Percentiles rank a stretch among this genome's conserved stretches.
phyloP scores from a whole-genome alignment of 2,797 vertebrate species.

The Sciurus carolinensis region DNA sequence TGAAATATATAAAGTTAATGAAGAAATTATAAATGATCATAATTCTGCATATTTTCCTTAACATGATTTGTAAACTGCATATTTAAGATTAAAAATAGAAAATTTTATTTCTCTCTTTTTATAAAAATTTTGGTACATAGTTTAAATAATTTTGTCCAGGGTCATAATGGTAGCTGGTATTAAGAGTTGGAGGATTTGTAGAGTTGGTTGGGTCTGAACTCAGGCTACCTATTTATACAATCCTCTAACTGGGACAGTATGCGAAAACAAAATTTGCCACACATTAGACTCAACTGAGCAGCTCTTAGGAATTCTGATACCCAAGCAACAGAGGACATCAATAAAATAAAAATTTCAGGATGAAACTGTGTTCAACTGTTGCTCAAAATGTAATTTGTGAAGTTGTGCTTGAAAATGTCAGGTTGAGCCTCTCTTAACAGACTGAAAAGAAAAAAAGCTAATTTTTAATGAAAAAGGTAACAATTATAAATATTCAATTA shows the following conservation, averaged over 20 bases:
- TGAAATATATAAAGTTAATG: slow-evolving; percentile 25
- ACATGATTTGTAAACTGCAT: not conserved
- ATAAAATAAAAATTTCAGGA: slow-evolving; percentile 35
- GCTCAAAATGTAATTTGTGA: slow-evolving; percentile 35
- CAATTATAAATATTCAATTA: not conserved
- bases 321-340: not conserved
- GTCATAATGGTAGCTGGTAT: not conserved
- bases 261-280: not conserved
- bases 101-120: not conserved
- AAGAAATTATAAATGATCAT: slow-evolving; percentile 30
- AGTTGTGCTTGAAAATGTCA: slow-evolving; percentile 23
- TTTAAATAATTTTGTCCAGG: not conserved
- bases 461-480: not conserved
- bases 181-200: not conserved
- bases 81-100: not conserved
- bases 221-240: not conserved
- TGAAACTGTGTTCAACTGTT: not conserved
- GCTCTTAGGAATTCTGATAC: not conserved
- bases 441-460: not conserved
- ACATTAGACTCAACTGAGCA: not conserved
- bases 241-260: not conserved
- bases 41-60: slow-evolving; percentile 30
- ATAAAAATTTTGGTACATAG: not conserved
- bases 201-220: not conserved
- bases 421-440: not conserved